Base-by-base conservation (phyloP, 2,113 vertebrate species). In the Bubo scandiacus region DNA sequence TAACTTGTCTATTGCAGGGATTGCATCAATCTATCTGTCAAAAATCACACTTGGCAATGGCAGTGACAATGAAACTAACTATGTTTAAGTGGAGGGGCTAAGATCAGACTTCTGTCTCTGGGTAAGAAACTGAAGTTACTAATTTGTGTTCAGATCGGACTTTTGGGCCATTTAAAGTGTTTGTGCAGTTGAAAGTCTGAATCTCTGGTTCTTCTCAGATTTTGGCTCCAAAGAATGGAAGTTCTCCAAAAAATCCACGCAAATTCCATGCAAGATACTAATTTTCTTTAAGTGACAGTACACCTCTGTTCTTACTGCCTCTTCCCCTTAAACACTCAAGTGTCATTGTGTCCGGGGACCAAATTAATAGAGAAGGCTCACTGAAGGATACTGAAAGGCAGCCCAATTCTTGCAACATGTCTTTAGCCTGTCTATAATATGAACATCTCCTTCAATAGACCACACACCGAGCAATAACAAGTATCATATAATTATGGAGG, bases 241-340 rank as follows among this genome's bases (percentile, higher is more conserved):
- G 14, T 49, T 17, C 8, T 71, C 29, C 5, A 82, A 92, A 80
- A 43, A 81, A 4, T 0, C 1, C 6, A n/a, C 0, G 2, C 1
- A 83, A 78, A 79, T 63, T 61, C 43, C 19, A 34, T 13, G 10
- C 4, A 86, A 47, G 22, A 34, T 57, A 30, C 1, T 42, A 4
- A 38, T 52, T 55, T 86, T 68, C 14, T 61, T 42, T 32, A 62
- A 47, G 47, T 40, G 7, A 29, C 9, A 8, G 18, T 59, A 27
- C 11, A 52, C 3, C 18, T 91, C 13, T 75, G 25, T 47, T 20
- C 27, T 62, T n/a, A 38, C 10, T 49, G 15, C 2, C 3, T 63
- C 26, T 85, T 67, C 30, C 43, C 27, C 12, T 86, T 47, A 32
- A n/a, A 40, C 3, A 34, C 3, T 38, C 36, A 54, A 27, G 29